Evolutionary conservation across 2,888 invertebrate species (phyloP).

Genomic region (Nymphalis polychloros): DNA sequence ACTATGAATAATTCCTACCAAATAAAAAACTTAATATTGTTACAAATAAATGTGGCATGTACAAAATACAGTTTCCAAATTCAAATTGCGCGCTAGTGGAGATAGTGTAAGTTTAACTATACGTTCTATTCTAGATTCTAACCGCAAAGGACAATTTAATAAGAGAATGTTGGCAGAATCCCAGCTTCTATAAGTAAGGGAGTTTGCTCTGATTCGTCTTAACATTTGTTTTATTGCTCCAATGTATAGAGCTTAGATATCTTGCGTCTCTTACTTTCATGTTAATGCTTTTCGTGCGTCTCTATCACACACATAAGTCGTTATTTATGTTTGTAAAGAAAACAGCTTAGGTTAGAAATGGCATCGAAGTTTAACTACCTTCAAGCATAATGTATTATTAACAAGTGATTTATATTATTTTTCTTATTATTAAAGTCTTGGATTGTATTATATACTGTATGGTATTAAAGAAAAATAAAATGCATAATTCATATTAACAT

Average conservation of each 20-base stretch:
- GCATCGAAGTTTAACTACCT: no score
- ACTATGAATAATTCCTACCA: no score
- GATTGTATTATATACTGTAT: no score
- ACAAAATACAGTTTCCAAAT: no score
- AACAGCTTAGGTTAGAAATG: not conserved
- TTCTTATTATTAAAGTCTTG: no score
- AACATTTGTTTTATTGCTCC: conserved; percentile 25
- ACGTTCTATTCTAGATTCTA: conserved; percentile 4
- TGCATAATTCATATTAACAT: no score
- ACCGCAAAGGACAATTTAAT: conserved; percentile 29
- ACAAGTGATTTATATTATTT: no score
- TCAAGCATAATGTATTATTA: not conserved
- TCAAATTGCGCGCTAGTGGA: no score
- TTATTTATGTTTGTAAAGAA: conserved; percentile 1
- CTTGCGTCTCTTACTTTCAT: not conserved
- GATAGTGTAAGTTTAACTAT: not conserved
- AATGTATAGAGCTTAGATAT: conserved; percentile 14
- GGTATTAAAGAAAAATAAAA: no score
- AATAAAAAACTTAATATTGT: no score
- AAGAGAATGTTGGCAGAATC: conserved; percentile 28
- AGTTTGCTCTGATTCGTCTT: conserved; percentile 28
- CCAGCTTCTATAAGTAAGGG: conserved; percentile 24
- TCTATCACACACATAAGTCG: not conserved
- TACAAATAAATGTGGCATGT: no score
- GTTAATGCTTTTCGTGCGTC: not conserved